Evolutionary conservation across 2,113 vertebrate genomes (phyloP).

Genomic region (Chrysochloris asiatica): DNA sequence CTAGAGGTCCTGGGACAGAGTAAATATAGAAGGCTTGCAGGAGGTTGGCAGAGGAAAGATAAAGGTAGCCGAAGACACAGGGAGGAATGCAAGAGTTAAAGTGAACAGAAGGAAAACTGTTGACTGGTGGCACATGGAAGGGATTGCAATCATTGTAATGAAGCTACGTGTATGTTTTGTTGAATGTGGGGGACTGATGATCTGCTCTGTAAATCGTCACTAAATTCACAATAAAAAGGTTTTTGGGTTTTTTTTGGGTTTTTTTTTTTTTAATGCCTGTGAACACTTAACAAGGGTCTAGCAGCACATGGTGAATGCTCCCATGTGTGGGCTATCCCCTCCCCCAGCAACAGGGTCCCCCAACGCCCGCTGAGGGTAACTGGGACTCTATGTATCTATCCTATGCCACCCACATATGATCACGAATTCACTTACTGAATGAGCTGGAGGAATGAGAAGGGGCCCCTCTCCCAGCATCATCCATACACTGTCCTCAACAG

Average conservation of each 20-base stretch:
- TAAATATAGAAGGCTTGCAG: background rate
- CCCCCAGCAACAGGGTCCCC: background rate
- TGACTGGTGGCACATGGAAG: no score
- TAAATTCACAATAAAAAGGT: no score
- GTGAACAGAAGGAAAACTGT: no score
- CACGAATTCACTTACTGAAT: background rate
- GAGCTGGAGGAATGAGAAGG: background rate
- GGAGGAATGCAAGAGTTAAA: no score
- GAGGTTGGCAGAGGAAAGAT: no score
- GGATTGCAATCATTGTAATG: no score
- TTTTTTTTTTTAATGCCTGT: no score
- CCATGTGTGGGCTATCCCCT: fast-evolving
- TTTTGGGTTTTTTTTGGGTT: no score
- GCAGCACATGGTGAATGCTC: background rate
- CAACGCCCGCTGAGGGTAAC: background rate
- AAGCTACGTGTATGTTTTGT: no score
- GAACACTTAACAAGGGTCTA: background rate
- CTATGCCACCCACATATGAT: background rate
- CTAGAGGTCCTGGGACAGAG: background rate
- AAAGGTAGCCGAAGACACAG: no score
- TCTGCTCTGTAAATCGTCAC: no score
- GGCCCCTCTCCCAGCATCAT: fast-evolving
- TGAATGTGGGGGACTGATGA: no score
- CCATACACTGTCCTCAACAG: background rate
- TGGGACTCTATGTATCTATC: background rate